Percentiles rank a stretch among this genome's conserved stretches.
phyloP scores from a whole-genome alignment of 2,797 vertebrate species.

The Epinephelus malabaricus region DNA sequence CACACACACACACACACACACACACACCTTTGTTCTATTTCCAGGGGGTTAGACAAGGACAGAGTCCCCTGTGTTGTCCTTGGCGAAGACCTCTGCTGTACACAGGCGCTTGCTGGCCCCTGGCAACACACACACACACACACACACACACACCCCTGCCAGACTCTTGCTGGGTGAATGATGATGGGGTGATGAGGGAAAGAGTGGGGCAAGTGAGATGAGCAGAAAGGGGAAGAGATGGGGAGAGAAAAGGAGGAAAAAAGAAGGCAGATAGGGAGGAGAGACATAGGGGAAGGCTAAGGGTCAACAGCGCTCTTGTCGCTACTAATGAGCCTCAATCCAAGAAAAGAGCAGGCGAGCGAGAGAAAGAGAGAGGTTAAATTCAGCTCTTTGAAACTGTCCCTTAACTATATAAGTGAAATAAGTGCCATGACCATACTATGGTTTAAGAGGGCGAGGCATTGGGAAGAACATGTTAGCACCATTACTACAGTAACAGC shows the following conservation, averaged over 20 bases:
- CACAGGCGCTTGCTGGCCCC: constrained; percentile 60
- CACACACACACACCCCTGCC: constrained; percentile 53
- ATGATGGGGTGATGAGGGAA: constrained; percentile 73
- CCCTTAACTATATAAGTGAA: constrained; percentile 28
- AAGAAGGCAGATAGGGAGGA: constrained; percentile 28
- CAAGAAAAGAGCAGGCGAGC: constrained; percentile 2
- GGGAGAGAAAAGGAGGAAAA: constrained; percentile 5
- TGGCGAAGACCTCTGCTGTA: constrained; percentile 76
- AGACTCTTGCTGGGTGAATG: constrained; percentile 76
- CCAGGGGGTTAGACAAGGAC: constrained; percentile 77
- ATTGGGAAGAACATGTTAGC: constrained; percentile 21
- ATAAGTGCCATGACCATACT: constrained; percentile 23
- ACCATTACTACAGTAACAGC: constrained; percentile 29
- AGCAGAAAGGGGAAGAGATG: constrained; percentile 46
- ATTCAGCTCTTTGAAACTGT: constrained; percentile 24
- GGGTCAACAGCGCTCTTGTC: constrained; percentile 69
- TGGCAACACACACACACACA: constrained; percentile 47
- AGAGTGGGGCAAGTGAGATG: constrained; percentile 62
- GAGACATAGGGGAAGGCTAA: constrained; percentile 45
- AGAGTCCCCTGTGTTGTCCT: constrained; percentile 80
- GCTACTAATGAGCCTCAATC: constrained; percentile 61
- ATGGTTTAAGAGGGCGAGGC: constrained; percentile 47
- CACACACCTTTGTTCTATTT: constrained; percentile 70
- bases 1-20: constrained; percentile 28
- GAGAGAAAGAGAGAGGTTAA: constrained; percentile 17